phyloP scores from a whole-genome alignment of 37 sponge, comb jelly and placozoan species.

The Petrosia ficiformis region DNA sequence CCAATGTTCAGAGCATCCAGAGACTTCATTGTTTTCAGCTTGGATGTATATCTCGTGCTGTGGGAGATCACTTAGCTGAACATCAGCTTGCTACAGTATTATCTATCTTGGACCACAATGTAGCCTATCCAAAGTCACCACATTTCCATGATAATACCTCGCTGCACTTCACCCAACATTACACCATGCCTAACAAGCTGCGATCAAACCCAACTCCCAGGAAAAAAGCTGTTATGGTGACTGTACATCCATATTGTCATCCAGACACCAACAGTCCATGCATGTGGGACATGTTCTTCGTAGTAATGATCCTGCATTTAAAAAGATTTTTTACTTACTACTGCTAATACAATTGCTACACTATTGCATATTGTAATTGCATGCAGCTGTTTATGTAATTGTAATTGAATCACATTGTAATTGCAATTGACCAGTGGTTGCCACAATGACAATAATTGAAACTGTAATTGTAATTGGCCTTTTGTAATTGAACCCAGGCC shows the following conservation, averaged over 20 bases:
- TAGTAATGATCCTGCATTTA: too few species aligned
- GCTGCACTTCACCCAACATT: slow-evolving; percentile 16
- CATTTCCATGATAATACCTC: slow-evolving; percentile 22
- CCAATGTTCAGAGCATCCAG: slow-evolving; percentile 26
- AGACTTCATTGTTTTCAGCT: slow-evolving; percentile 20
- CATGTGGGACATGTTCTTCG: too few species aligned
- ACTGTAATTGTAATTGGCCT: too few species aligned
- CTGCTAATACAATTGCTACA: too few species aligned
- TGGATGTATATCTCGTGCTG: slow-evolving; percentile 38
- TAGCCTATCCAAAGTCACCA: neutral
- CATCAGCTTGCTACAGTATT: slow-evolving; percentile 5
- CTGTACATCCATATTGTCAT: slow-evolving; percentile 31
- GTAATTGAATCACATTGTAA: too few species aligned
- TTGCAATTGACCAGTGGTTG: too few species aligned
- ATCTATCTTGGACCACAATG: neutral
- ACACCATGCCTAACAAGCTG: slow-evolving; percentile 17
- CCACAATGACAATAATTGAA: too few species aligned
- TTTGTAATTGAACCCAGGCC: too few species aligned
- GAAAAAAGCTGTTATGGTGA: slow-evolving; percentile 17
- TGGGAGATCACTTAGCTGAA: slow-evolving; percentile 3
- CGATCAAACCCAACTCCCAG: neutral
- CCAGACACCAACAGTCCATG: slow-evolving; percentile 38
- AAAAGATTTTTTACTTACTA: too few species aligned
- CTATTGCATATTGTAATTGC: too few species aligned
- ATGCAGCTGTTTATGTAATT: too few species aligned